These are phyloP conservation scores for Noctua pronuba DNA, from an alignment of 2,888 invertebrate species.

Conservation along the genomic window DNA sequence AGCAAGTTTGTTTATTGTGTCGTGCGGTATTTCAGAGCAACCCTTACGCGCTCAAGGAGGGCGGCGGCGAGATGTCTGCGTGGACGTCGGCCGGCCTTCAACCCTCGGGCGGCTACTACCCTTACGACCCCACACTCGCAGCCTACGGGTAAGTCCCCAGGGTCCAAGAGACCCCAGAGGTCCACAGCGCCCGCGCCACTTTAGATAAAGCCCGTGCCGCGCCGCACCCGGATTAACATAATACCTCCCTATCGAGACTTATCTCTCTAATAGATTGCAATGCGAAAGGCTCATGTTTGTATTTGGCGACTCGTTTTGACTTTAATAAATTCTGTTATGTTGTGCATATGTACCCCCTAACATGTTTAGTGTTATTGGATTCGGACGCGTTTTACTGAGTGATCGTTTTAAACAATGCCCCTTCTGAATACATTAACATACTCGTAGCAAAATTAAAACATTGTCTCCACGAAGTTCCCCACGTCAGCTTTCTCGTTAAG, in stretches of 20 bases:
- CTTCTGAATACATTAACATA: constrained; percentile 60
- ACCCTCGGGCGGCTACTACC: constrained; percentile 97
- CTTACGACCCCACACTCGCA: constrained; percentile 97
- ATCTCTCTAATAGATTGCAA: constrained; percentile 88
- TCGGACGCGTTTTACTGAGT: constrained; percentile 77
- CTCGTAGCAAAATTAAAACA: constrained; percentile 54
- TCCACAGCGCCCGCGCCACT: constrained; percentile 83
- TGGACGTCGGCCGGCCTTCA: constrained; percentile 97
- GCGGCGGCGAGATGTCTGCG: constrained; percentile 96
- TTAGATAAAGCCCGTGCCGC: constrained; percentile 88
- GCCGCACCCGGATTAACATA: constrained; percentile 86
- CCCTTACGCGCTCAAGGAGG: constrained; percentile 96
- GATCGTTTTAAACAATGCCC: constrained; percentile 65
- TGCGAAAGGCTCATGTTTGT: constrained; percentile 88
- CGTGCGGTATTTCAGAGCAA: constrained; percentile 94
- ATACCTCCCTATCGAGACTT: constrained; percentile 86
- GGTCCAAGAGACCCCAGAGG: constrained; percentile 79
- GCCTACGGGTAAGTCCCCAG: constrained; percentile 96
- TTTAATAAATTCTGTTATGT: constrained; percentile 83
- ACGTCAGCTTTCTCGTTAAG: constrained; percentile 38
- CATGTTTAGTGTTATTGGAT: constrained; percentile 71
- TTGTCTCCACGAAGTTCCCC: constrained; percentile 24
- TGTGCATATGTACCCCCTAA: constrained; percentile 80
- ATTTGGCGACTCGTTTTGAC: constrained; percentile 84
- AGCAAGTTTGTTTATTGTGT: constrained; percentile 76